Conservation (phyloP, 2,888 invertebrate genomes). For the Cylindroiulus punctatus region DNA sequence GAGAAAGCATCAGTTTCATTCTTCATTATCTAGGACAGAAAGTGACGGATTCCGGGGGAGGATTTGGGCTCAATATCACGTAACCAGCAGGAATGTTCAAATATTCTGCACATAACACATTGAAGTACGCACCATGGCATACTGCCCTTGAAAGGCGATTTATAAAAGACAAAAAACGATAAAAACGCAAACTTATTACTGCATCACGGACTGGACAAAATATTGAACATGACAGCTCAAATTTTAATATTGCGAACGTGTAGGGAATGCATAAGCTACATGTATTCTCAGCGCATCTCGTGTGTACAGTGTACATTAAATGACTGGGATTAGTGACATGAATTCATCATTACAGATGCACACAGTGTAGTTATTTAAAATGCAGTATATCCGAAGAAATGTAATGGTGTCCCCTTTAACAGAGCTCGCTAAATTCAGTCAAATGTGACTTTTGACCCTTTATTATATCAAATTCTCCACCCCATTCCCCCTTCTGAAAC, state of each 20-base stretch:
- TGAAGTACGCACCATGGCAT: not conserved
- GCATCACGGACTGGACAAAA: no score
- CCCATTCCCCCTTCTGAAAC: not conserved
- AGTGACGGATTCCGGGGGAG: not conserved
- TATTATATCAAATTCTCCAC: not conserved
- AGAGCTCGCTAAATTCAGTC: not conserved
- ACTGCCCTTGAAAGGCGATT: not conserved
- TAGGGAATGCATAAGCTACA: no score
- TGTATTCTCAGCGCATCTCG: no score
- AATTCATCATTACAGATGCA: no score
- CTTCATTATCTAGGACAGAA: not conserved
- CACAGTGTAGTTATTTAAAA: no score
- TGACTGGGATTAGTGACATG: no score
- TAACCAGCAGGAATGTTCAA: not conserved
- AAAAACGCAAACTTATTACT: no score
- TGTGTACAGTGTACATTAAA: no score
- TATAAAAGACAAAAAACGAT: no score
- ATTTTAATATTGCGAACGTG: no score
- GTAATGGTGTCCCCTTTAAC: not conserved
- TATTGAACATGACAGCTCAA: no score
- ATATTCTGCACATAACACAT: not conserved
- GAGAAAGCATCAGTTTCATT: not conserved
- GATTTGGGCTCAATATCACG: not conserved
- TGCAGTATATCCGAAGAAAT: not conserved
- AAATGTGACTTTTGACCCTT: conserved; percentile 7